A percentile compares a stretch with the other conserved stretches of the same genome.
Conservation (phyloP, 2,113 vertebrate species). For the Chlorodrepanis virens region DNA sequence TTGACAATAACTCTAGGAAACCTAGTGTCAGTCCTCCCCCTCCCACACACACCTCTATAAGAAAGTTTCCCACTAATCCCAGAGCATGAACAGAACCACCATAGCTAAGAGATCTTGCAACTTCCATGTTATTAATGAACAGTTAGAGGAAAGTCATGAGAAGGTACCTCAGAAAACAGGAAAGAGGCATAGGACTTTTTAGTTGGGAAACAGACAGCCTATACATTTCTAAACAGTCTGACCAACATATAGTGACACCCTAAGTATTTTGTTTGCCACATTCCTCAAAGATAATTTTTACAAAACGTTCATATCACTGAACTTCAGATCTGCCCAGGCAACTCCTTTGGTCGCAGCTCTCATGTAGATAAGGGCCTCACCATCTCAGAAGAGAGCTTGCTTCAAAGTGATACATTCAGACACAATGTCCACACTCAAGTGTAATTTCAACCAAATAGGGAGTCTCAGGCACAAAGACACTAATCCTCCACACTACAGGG, state of each 20-base stretch:
- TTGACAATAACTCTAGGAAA: background rate
- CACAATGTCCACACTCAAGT: fast-evolving
- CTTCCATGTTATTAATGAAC: background rate
- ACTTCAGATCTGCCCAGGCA: background rate
- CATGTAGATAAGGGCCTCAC: fast-evolving
- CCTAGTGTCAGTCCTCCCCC: background rate
- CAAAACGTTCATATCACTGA: background rate
- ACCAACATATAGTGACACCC: background rate
- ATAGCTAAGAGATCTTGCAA: background rate
- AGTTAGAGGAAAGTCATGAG: background rate
- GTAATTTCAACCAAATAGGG: background rate
- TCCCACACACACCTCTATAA: background rate
- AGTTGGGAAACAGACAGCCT: background rate
- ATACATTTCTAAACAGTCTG: background rate
- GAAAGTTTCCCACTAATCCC: background rate
- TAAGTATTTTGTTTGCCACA: background rate
- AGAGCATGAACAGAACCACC: background rate
- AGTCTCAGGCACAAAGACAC: background rate
- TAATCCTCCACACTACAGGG: background rate
- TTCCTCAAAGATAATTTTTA: background rate
- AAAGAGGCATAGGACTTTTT: background rate
- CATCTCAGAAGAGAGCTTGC: background rate
- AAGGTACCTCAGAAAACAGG: background rate
- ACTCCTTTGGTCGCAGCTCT: background rate
- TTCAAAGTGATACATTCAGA: background rate